phyloP scores from a whole-genome alignment of 1,140 invertebrate genomes.

The Goniozus legneri region DNA sequence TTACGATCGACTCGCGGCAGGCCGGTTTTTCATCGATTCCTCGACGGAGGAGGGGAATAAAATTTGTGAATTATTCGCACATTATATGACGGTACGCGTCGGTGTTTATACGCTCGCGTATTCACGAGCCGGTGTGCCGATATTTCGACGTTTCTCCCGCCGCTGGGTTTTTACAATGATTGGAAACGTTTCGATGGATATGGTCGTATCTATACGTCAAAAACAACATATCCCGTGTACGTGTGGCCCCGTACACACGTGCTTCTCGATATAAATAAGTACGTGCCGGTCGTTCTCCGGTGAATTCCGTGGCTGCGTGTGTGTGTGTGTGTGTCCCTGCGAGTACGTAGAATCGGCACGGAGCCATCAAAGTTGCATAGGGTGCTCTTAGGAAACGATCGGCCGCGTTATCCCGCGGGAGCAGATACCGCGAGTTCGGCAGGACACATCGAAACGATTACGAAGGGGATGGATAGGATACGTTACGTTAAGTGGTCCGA shows the following conservation, averaged over 20 bases:
- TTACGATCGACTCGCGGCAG: too few relatives aligned
- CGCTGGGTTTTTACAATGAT: slow-evolving; percentile 54
- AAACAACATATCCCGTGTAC: not conserved
- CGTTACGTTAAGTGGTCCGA: slow-evolving; percentile 29
- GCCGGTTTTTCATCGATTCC: slow-evolving; percentile 41
- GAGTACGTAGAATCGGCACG: slow-evolving; percentile 26
- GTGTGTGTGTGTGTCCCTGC: too few relatives aligned
- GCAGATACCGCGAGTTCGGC: slow-evolving; percentile 32
- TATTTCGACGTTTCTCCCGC: slow-evolving; percentile 50
- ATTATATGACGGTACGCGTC: too few relatives aligned
- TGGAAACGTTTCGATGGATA: slow-evolving; percentile 45
- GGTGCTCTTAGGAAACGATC: slow-evolving; percentile 53
- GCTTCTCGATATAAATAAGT: not conserved
- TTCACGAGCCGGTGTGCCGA: too few relatives aligned
- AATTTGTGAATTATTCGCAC: too few relatives aligned
- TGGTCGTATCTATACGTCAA: not conserved
- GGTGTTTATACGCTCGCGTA: too few relatives aligned
- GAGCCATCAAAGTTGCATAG: slow-evolving; percentile 52
- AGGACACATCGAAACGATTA: slow-evolving; percentile 46
- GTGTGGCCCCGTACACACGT: not conserved
- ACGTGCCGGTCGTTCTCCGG: slow-evolving; percentile 11
- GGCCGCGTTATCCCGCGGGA: slow-evolving; percentile 39
- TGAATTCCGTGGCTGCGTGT: not conserved
- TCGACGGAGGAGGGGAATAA: too few relatives aligned
- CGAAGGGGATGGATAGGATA: slow-evolving; percentile 22